Conservation (phyloP, 2,797 vertebrate species). For the Hippocampus kuda region DNA sequence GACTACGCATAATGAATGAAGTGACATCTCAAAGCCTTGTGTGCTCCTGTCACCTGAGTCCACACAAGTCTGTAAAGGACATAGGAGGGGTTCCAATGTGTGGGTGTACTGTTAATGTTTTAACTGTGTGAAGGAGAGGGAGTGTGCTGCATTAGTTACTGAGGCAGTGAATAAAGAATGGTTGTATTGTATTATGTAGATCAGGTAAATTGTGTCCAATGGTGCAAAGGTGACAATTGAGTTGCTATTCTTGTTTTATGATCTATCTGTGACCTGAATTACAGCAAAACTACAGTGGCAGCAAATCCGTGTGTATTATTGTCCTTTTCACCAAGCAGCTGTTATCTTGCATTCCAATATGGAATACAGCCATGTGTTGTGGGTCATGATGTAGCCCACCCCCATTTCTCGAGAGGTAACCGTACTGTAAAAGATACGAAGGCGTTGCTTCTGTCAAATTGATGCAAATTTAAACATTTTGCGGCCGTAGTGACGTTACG, state of each 20-base stretch:
- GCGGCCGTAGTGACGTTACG: neutral
- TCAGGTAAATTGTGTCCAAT: conserved; percentile 67
- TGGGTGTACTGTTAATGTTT: conserved; percentile 66
- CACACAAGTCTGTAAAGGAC: conserved; percentile 48
- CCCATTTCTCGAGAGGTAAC: neutral
- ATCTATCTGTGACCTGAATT: conserved; percentile 76
- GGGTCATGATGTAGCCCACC: neutral
- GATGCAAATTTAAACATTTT: neutral
- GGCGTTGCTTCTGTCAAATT: neutral
- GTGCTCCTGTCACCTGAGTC: conserved; percentile 33
- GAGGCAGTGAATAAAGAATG: conserved; percentile 65
- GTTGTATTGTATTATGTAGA: conserved; percentile 75
- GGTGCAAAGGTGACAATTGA: conserved; percentile 63
- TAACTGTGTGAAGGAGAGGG: conserved; percentile 47
- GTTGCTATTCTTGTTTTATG: conserved; percentile 75
- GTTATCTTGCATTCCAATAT: conserved; percentile 1
- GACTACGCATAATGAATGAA: conserved; percentile 40
- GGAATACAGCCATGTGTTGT: neutral
- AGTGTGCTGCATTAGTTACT: conserved; percentile 62
- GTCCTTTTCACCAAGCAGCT: conserved; percentile 17
- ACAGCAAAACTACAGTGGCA: conserved; percentile 70
- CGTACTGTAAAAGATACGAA: neutral
- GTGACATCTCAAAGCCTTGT: conserved; percentile 36
- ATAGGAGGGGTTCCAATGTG: conserved; percentile 47
- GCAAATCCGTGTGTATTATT: conserved; percentile 47